Evolutionary conservation across 2,888 invertebrate genomes (phyloP), one percentile per base, ranked within the genome.

Genomic region (Eristalis arbustorum): DNA sequence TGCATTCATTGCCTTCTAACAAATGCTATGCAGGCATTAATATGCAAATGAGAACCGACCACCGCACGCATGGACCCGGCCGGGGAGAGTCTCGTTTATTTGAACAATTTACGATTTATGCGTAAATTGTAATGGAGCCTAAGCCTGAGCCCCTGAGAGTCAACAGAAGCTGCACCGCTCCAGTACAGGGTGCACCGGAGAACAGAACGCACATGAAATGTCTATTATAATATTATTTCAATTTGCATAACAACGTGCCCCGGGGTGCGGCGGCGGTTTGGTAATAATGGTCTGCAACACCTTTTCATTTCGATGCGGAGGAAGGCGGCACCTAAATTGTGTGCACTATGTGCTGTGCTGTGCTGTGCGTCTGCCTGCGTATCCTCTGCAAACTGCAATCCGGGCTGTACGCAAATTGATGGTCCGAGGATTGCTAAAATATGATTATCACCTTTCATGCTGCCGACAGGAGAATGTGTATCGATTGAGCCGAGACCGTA

Each of bases 221-320:
- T 80, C 88, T 83, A 84, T 88, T 88, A 79, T 73, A 82, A 88
- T 80, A 88, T 84, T 84, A 88, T 88, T 84, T 88, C 79, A 83
- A 88, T 88, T 84, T 88, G 84, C 84, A 88, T 88, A 88, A 79
- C 87, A 82, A 76, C 76, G 80, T 85, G 77, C 64, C 69, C 67
- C 81, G 42, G 66, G 69, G 68, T 63, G 68, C 68, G 72, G 28
- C 25, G 69, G 77, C 64, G 69, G 73, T 85, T 23, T 23, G 25
- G 57, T 56, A 42, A 37, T 34, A 68, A 42, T 61, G 75, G 63
- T 72, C 72, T 68, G 73, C 57, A 77, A 77, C 81, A 81, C 84
- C 84, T 85, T 75, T 49, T 49, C 49, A 49, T 42, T 42, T 42
- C 25, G n/a, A 25, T 42, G 40, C 40, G 14, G 42, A 42, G 14